Percentiles rank a stretch among this genome's conserved stretches.
Evolutionary conservation across 2,888 invertebrate species (phyloP).

Genomic region (Ommatoiulus sabulosus): DNA sequence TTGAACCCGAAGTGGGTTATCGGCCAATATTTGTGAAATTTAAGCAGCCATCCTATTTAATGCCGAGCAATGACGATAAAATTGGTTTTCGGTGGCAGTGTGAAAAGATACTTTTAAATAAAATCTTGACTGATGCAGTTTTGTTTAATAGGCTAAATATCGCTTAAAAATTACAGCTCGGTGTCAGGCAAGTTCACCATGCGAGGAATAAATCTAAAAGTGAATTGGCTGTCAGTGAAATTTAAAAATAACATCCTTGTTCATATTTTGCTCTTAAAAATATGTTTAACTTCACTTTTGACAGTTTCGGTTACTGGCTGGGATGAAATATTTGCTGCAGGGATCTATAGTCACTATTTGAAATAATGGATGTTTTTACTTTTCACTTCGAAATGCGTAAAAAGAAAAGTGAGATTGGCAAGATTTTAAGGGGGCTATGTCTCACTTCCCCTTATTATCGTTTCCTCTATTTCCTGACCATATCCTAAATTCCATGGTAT

Average conservation of each 20-base stretch:
- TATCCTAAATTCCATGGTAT: too few species aligned
- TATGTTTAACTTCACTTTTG: slow-evolving; percentile 25
- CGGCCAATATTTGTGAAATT: not conserved
- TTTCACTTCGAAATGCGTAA: not conserved
- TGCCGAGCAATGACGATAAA: not conserved
- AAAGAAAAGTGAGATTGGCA: not conserved
- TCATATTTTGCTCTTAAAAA: slow-evolving; percentile 41
- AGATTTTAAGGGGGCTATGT: not conserved
- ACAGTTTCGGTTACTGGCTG: not conserved
- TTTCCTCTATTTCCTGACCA: too few species aligned
- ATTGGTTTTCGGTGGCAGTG: not conserved
- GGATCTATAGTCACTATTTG: not conserved
- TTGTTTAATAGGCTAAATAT: not conserved
- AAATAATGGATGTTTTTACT: not conserved
- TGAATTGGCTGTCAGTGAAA: slow-evolving; percentile 37
- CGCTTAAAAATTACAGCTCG: slow-evolving; percentile 25
- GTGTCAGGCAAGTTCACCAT: slow-evolving; percentile 21
- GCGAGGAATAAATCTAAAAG: slow-evolving; percentile 8
- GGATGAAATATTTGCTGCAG: slow-evolving; percentile 8
- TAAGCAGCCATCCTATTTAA: not conserved
- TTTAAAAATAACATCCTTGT: slow-evolving; percentile 22
- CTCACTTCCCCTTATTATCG: too few species aligned
- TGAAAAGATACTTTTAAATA: not conserved
- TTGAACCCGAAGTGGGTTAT: not conserved
- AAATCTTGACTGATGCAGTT: not conserved